Evolutionary conservation across 2,888 invertebrate genomes (phyloP), one percentile per base, ranked within the genome.

Genomic region (Macrosoma leucophasiata): DNA sequence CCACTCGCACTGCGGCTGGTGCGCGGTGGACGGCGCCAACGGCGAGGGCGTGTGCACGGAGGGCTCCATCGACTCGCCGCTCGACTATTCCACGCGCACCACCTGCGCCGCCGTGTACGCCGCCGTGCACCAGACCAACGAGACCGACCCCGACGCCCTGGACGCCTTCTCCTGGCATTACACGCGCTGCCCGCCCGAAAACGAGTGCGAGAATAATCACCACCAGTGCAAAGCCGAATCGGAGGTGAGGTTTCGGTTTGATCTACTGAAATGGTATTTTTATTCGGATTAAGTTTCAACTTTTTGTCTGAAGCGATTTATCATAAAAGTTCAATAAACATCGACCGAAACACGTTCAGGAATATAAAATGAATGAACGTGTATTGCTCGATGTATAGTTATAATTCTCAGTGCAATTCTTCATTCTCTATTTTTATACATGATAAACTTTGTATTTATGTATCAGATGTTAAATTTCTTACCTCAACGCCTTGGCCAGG

Each of bases 1-100:
- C 44, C 92, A 94, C 55, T 93, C 95, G 0, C 93, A 95, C 55
- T 97, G 97, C 62, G 97, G 97, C 6, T 98, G 97, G 97, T 97
- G 97, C 67, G 91, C 95, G 0, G 69, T 89, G 11, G 86, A 88
- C 30, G 87, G 85, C 1, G 84, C 77, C 11, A 86, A 88, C 49
- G 93, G 93, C 25, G 90, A 87, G 57, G 97, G 97, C n/a, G 87
- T 94, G 3, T 97, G 97, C 54, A 91, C 94, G 0, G 92, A 93
- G 63, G 97, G 96, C 0, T 94, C 93, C 0, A 87, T 92, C 29
- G 92, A 91, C 56, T 87, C 91, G 34, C 91, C 92, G 0, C 62
- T 79, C 1, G 87, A 88, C 43, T 86, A 87, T 55, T 86, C 87
- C 0, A 75, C 86, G 0, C 77, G 84, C 1, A 86, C 87, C 0